Evolutionary conservation across 1,140 invertebrate genomes (phyloP), one percentile per base, ranked within the genome.

Genomic region (Saccostrea glomerata): DNA sequence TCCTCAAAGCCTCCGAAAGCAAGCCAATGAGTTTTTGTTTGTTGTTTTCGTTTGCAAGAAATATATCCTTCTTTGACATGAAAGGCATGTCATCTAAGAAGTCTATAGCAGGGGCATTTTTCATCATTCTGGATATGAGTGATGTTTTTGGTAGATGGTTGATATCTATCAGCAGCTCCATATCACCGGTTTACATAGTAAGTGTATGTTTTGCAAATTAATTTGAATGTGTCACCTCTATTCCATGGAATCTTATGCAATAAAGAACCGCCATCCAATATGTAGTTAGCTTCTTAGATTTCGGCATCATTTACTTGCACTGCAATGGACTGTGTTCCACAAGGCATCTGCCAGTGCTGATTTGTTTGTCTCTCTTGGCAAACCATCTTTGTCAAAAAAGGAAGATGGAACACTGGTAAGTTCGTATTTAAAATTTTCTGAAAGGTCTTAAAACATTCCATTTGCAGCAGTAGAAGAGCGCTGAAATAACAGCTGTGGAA

Each of bases 241-340:
- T 25, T n/a, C 89, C 89, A 88, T 23, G 86, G 86, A 13, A 90
- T 23, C 4, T 86, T 58, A 23, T 86, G 89, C 0, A 91, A 47
- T 0, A 91, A 77, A 5, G 90, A 88, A 13, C 91, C 89, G 13
- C 90, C 91, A 87, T 92, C 90, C 25, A 92, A 30, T 1, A 89
- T 56, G 30, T 30, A 54, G 5, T 23, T n/a, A 13, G 15, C 7
- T 82, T 82, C 4, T 20, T 7, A 1, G n/a, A 6, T 6, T 40
- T 36, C 66, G 25, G 6, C 20, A 9, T 6, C 6, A n/a, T n/a
- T n/a, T n/a, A 7, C 20, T 30, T 23, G 7, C 7, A n/a, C 84
- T 58, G n/a, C n/a, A n/a, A n/a, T n/a, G n/a, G 1, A 77, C 58
- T n/a, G 84, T 23, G 17, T 60, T 82, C 84, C 73, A 89, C n/a